Conservation (phyloP, 2,113 vertebrate species). For the Psophia crepitans region DNA sequence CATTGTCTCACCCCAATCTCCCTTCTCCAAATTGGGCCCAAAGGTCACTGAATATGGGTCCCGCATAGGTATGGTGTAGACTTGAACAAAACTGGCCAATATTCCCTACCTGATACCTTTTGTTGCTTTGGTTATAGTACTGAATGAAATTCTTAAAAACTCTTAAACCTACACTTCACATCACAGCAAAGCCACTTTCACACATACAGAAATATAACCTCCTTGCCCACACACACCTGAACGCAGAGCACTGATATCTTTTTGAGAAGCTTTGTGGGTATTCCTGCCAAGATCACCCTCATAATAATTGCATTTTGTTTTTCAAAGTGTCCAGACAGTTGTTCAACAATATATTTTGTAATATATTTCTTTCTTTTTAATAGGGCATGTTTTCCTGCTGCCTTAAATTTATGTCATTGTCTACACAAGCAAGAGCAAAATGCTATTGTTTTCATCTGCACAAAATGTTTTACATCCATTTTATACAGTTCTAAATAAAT, state of each 20-base stretch:
- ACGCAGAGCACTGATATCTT: background rate
- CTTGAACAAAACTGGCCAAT: constrained; percentile 75
- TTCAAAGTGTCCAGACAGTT: background rate
- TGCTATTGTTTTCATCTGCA: background rate
- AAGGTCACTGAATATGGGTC: constrained; percentile 18
- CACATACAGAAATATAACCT: background rate
- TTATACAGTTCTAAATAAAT: constrained; percentile 20
- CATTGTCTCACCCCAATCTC: constrained; percentile 11
- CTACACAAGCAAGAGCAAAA: constrained; percentile 24
- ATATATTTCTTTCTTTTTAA: background rate
- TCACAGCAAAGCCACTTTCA: constrained; percentile 41
- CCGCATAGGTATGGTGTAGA: constrained; percentile 36
- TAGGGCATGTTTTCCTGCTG: background rate
- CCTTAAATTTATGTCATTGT: constrained; percentile 20
- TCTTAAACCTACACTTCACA: constrained; percentile 31
- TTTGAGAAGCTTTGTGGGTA: constrained; percentile 19
- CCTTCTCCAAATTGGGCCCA: constrained; percentile 1
- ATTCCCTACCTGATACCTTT: constrained; percentile 72
- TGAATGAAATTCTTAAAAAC: constrained; percentile 61
- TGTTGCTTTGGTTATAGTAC: constrained; percentile 80
- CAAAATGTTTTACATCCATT: constrained; percentile 14
- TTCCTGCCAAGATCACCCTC: background rate
- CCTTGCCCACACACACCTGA: background rate
- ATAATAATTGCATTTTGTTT: background rate
- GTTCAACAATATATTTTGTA: background rate